Conservation (phyloP, 2,797 vertebrate species). For the Rhinatrema bivittatum region DNA sequence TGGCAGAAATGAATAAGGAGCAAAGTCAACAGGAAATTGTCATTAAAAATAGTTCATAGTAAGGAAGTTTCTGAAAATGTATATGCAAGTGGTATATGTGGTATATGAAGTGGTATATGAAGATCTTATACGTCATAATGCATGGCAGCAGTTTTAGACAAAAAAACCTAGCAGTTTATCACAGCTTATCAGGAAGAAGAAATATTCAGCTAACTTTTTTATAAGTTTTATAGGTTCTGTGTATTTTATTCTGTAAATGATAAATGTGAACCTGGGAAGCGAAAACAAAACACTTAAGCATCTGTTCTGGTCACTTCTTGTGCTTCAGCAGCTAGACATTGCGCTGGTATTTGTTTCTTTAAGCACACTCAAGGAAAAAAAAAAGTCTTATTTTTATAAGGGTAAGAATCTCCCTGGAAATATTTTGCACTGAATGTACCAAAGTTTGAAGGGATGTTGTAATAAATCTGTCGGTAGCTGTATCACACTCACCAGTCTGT, state of each 20-base stretch:
- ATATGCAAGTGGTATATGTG: conserved; percentile 34
- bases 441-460: conserved; percentile 63
- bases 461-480: conserved; percentile 38
- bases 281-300: conserved; percentile 23
- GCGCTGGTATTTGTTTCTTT: conserved; percentile 49
- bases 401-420: conserved; percentile 41
- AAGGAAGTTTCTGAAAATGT: conserved; percentile 43
- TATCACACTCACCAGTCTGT: conserved; percentile 40
- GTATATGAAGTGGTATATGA: conserved; percentile 40
- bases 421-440: conserved; percentile 93
- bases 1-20: conserved; percentile 25
- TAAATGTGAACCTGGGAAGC: conserved; percentile 42
- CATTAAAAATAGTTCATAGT: conserved; percentile 18
- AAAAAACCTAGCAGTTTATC: conserved; percentile 53
- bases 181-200: conserved; percentile 55
- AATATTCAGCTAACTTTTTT: conserved; percentile 53
- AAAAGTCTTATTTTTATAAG: conserved; percentile 66
- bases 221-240: conserved; percentile 61
- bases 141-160: conserved; percentile 57
- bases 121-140: conserved; percentile 59
- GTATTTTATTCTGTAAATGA: conserved; percentile 49
- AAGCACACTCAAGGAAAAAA: conserved; percentile 49
- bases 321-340: conserved; percentile 43
- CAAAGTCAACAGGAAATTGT: conserved; percentile 18
- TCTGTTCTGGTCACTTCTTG: conserved; percentile 44